Evolutionary conservation across 37 sponge, comb jelly and placozoan species (phyloP).

Genomic region (Dysidea cf. avara): DNA sequence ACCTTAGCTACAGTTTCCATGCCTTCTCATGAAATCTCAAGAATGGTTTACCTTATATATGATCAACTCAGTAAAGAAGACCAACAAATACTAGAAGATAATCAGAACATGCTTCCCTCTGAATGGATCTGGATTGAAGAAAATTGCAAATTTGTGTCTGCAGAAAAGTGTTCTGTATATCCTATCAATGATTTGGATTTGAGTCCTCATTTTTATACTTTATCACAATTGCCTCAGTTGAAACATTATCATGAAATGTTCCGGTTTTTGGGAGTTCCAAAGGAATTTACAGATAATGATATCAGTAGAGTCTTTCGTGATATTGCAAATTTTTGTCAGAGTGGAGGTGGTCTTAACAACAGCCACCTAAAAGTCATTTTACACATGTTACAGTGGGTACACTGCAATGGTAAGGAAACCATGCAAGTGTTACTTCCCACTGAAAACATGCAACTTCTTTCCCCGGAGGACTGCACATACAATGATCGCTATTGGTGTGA

Average conservation of each 20-base stretch:
- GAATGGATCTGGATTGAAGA: neutral
- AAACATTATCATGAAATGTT: neutral
- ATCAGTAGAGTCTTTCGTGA: neutral
- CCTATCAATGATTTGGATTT: neutral
- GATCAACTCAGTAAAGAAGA: neutral
- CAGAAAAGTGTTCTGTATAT: neutral
- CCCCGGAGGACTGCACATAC: conserved; percentile 39
- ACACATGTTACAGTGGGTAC: conserved; percentile 24
- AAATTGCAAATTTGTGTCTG: conserved; percentile 1
- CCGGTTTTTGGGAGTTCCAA: conserved; percentile 1
- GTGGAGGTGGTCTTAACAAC: neutral
- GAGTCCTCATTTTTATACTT: neutral
- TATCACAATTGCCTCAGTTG: neutral
- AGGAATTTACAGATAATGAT: conserved; percentile 6
- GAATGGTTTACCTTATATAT: conserved; percentile 7
- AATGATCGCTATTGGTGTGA: conserved; percentile 55
- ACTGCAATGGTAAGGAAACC: neutral
- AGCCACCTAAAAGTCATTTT: conserved; percentile 22
- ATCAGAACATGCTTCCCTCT: neutral
- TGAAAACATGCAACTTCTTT: conserved; percentile 1
- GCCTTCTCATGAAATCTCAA: neutral
- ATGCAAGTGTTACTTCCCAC: conserved; percentile 42
- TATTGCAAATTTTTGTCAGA: neutral
- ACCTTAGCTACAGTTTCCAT: neutral
- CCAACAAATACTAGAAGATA: neutral